Conservation (phyloP, 2,113 vertebrate genomes). For the Psettodes erumei region DNA sequence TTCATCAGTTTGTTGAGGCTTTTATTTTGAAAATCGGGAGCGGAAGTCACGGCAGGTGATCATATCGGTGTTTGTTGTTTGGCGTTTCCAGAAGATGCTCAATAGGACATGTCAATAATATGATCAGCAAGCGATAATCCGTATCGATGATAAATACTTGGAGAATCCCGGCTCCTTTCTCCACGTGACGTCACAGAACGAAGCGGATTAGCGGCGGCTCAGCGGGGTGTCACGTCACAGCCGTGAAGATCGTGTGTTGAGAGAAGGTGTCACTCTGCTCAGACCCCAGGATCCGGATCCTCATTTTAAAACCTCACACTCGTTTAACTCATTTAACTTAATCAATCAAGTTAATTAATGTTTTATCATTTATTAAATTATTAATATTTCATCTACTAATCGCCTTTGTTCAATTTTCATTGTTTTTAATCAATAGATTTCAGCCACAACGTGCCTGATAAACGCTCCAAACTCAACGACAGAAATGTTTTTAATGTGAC, state of each 20-base stretch:
- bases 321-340: too few relatives aligned
- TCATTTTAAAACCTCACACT: too few relatives aligned
- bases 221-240: slow-evolving; percentile 20
- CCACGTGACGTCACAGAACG: slow-evolving; percentile 8
- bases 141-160: not conserved
- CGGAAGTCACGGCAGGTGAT: not conserved
- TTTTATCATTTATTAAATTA: too few relatives aligned
- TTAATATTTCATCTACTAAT: too few relatives aligned
- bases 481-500: too few relatives aligned
- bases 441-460: too few relatives aligned
- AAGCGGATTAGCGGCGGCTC: not conserved
- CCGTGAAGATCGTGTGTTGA: not conserved
- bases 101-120: too few relatives aligned
- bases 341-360: too few relatives aligned
- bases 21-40: slow-evolving; percentile 24
- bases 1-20: not conserved
- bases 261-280: not conserved
- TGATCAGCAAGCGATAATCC: not conserved
- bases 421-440: too few relatives aligned
- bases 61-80: not conserved
- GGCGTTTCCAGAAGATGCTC: not conserved
- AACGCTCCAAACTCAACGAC: too few relatives aligned
- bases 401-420: too few relatives aligned
- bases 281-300: too few relatives aligned
- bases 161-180: not conserved